Base-by-base conservation (phyloP, 2,113 vertebrate species). In the Rhagologus leucostigma region DNA sequence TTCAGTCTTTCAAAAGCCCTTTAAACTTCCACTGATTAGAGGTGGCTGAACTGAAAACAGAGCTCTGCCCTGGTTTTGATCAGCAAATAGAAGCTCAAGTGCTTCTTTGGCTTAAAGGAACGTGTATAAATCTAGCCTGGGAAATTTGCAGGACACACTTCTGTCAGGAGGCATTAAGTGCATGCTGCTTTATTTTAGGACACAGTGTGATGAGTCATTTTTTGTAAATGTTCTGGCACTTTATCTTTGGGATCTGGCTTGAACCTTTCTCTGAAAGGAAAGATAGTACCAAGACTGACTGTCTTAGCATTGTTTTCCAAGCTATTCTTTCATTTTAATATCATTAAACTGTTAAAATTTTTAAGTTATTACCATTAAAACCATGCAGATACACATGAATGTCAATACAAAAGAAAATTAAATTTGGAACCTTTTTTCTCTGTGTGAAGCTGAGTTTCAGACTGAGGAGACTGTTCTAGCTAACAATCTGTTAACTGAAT, bases 1-100 rank as follows among this genome's bases (percentile, higher is more conserved):
- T 22, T 73, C 84, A 77, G 70, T 81, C 88, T 93, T 95, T 95
- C 87, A 95, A 97, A 96, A 96, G 90, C 70, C 95, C 82, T 95
- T 79, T 92, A 94, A 96, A 93, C 84, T 94, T 90, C 52, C 63
- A 44, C 80, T 73, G 74, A 92, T 93, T 80, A 94, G 67, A 91
- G 88, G 73, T 84, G 90, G 81, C 78, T 87, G 90, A 89, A 78
- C 87, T 77, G 76, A 91, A 84, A 91, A 90, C 46, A 87, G 47
- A 89, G 73, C 35, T 63, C 59, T 93, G 64, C 56, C 77, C 64
- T 67, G 71, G 55, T 84, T 95, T 74, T 77, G 83, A 62, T 90
- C 85, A 90, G 85, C 55, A 90, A 84, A 92, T 32, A 84, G 68
- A 64, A 91, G 67, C 59, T 68, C 52, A n/a, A 57, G 68, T 63